Evolutionary conservation across 2,113 vertebrate species (phyloP).

Genomic region (Myxocyprinus asiaticus): DNA sequence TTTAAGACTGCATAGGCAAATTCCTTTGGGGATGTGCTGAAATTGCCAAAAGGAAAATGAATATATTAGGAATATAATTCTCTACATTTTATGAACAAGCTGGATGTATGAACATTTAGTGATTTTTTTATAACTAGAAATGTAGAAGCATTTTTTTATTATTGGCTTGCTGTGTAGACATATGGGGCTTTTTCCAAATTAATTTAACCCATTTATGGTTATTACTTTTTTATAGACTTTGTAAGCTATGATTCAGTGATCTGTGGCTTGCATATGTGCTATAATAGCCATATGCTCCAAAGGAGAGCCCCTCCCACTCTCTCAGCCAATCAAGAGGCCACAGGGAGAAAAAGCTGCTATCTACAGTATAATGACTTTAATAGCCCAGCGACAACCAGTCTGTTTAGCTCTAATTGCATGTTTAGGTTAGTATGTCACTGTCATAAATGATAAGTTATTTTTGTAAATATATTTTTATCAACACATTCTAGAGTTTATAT

Average conservation of each 20-base stretch:
- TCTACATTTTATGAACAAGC: not conserved
- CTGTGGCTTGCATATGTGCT: constrained; percentile 27
- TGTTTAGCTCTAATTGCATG: constrained; percentile 41
- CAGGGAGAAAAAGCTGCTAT: constrained; percentile 31
- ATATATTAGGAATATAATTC: not conserved
- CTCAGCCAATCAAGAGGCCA: constrained; percentile 6
- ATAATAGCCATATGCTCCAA: constrained; percentile 33
- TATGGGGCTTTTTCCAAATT: too few species aligned
- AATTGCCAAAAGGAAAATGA: constrained; percentile 72
- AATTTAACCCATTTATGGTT: too few species aligned
- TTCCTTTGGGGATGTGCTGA: constrained; percentile 46
- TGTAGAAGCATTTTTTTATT: not conserved
- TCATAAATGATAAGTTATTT: constrained; percentile 50
- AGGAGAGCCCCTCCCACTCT: not conserved
- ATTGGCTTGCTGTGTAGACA: not conserved
- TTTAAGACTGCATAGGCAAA: constrained; percentile 41
- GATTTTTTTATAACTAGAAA: not conserved
- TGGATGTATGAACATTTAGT: not conserved
- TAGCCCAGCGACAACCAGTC: constrained; percentile 1
- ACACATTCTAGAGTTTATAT: constrained; percentile 38
- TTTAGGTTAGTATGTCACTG: constrained; percentile 45
- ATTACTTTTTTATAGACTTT: not conserved
- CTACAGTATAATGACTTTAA: constrained; percentile 38
- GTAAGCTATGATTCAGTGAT: constrained; percentile 35
- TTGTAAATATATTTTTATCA: constrained; percentile 73